Evolutionary conservation across 2,797 vertebrate genomes (phyloP).

Genomic region (Oryzias sinensis): DNA sequence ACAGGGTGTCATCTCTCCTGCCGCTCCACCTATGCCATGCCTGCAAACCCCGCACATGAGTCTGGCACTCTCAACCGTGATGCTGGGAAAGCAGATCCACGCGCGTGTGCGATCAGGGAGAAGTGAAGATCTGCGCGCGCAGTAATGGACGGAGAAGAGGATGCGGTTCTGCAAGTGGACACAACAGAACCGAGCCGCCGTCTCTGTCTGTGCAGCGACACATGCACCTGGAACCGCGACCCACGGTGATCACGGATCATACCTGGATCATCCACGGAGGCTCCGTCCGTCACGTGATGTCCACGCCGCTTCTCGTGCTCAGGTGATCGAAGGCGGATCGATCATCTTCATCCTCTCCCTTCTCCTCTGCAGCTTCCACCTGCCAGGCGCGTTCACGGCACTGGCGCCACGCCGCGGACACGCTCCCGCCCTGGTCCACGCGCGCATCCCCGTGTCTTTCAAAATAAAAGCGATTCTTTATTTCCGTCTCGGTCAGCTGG

Average conservation of each 20-base stretch:
- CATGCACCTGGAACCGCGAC: too few relatives aligned
- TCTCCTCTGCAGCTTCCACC: slow-evolving; percentile 13
- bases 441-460: not conserved
- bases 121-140: too few relatives aligned
- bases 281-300: slow-evolving; percentile 11
- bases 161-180: too few relatives aligned
- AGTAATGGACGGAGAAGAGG: too few relatives aligned
- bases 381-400: slow-evolving; percentile 6
- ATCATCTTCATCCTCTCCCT: slow-evolving; percentile 34
- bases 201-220: not conserved
- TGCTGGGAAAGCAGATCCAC: too few relatives aligned
- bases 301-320: slow-evolving; percentile 1
- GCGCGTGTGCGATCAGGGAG: too few relatives aligned
- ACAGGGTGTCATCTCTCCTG: too few relatives aligned
- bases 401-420: slow-evolving; percentile 42
- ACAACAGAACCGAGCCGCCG: too few relatives aligned
- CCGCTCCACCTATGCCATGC: too few relatives aligned
- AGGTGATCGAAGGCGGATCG: slow-evolving; percentile 32
- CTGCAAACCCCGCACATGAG: too few relatives aligned
- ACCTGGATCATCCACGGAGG: slow-evolving; percentile 1
- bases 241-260: not conserved
- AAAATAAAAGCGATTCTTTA: not conserved
- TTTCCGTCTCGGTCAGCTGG: too few relatives aligned
- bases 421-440: slow-evolving; percentile 6
- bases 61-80: too few relatives aligned